Evolutionary conservation across 2,113 vertebrate genomes (phyloP).

Genomic region (Oriolus oriolus): DNA sequence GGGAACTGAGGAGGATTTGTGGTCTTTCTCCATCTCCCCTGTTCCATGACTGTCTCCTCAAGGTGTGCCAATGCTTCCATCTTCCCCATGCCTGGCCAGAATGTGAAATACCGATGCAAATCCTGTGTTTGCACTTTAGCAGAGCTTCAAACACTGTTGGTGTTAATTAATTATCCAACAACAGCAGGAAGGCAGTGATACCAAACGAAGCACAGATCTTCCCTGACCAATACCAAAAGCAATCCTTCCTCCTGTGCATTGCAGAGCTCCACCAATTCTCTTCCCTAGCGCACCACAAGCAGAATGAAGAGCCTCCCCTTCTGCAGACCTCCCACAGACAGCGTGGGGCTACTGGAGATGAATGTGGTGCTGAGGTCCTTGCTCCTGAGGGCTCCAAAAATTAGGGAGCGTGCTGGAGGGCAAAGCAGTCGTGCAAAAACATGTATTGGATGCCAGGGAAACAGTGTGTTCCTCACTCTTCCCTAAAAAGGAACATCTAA

Average conservation of each 20-base stretch:
- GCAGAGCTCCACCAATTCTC: background rate
- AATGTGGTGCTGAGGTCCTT: background rate
- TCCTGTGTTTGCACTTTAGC: background rate
- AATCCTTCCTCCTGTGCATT: background rate
- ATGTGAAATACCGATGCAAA: background rate
- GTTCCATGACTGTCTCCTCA: background rate
- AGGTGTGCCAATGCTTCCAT: background rate
- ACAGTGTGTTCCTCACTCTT: background rate
- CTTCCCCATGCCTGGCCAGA: background rate
- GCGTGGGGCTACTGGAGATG: background rate
- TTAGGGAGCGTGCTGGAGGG: background rate
- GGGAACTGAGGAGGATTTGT: fast-evolving
- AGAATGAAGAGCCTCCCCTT: background rate
- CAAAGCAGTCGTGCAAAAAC: background rate
- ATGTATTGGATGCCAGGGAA: background rate
- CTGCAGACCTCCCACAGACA: background rate
- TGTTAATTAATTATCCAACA: background rate
- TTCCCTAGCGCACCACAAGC: background rate
- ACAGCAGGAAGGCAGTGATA: background rate
- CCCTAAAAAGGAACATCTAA: background rate
- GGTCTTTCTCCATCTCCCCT: background rate
- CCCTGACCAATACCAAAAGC: background rate
- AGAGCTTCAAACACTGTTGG: background rate
- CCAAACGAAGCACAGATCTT: background rate
- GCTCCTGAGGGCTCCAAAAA: background rate